Evolutionary conservation across 2,888 invertebrate genomes (phyloP).

Genomic region (Tryphoninae sp.): DNA sequence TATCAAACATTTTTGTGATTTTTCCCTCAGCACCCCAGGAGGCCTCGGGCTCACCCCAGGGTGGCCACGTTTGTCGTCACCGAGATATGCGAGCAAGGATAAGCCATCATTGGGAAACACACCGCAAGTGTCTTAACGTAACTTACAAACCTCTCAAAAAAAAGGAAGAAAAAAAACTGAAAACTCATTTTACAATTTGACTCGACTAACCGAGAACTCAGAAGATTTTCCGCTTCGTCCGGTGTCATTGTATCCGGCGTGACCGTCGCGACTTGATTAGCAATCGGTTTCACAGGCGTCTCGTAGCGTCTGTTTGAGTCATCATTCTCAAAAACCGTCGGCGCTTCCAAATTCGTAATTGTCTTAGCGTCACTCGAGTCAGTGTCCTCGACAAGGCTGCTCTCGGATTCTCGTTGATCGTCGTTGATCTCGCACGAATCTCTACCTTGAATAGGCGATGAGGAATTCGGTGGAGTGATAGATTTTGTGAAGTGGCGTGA

Average conservation of each 20-base stretch:
- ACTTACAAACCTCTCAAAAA: slow-evolving; percentile 15
- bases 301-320: slow-evolving; percentile 70
- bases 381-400: slow-evolving; percentile 72
- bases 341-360: slow-evolving; percentile 72
- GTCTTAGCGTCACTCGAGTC: slow-evolving; percentile 76
- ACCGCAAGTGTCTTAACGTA: slow-evolving; percentile 54
- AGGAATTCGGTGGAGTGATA: slow-evolving; percentile 54
- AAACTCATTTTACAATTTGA: no score
- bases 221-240: slow-evolving; percentile 93
- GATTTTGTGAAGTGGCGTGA: slow-evolving; percentile 63
- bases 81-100: slow-evolving; percentile 78
- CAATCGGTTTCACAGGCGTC: slow-evolving; percentile 61
- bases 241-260: slow-evolving; percentile 89
- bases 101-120: slow-evolving; percentile 75
- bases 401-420: slow-evolving; percentile 67
- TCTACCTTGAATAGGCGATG: slow-evolving; percentile 63
- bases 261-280: slow-evolving; percentile 69
- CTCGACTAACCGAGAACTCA: slow-evolving; percentile 89
- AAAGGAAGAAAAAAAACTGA: neutral
- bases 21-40: slow-evolving; percentile 75
- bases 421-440: slow-evolving; percentile 42
- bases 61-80: slow-evolving; percentile 77
- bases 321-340: slow-evolving; percentile 64
- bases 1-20: neutral
- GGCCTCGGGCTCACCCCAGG: slow-evolving; percentile 74